Base-by-base conservation (phyloP, 37 sponge, comb jelly and placozoan species). In the Sycon ciliatum region DNA sequence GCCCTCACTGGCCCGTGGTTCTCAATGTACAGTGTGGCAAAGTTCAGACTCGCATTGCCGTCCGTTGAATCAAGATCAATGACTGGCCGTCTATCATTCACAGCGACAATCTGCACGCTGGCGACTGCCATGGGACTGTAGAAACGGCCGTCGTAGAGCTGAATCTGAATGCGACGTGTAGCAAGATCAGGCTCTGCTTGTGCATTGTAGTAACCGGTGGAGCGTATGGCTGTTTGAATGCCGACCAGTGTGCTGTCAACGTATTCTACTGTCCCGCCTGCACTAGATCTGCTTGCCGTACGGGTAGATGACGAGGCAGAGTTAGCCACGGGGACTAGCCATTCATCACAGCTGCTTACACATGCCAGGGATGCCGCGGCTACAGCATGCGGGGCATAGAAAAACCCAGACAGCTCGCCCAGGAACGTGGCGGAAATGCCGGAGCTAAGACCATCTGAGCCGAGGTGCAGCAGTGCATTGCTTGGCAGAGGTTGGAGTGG, bases 21-120 rank as follows among this genome's bases (percentile, higher is more conserved):
- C 32, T 77, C 78, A 69, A 32, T 31, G 38, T 68, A 77, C 28
- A 39, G 18, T 22, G 74, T 65, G 26, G 38, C 2, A 22, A 16
- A 73, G 71, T 71, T 55, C 27, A 79, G 32, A 27, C 18, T 26
- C n/a, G 18, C 32, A 24, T 9, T 5, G 23, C 72, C 72, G 34
- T 80, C 81, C n/a, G 29, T 37, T 0, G 61, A 27, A 29, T 65
- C 33, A 2, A 80, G 62, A 74, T 80, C 81, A 3, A 80, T 53
- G 11, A 80, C 68, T 35, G 81, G 81, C 67, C 87, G 63, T 39
- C 70, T 76, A 16, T 75, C 60, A 54, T 73, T 68, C 4, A 80
- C 38, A 31, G 55, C 32, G 18, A 37, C 20, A 0, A 80, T 32
- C 7, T 56, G 20, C 62, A 80, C 34, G 27, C 46, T 65, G 3